These are phyloP conservation scores for Muntiacus reevesi DNA, from an alignment of 2,113 vertebrate species.

Conservation along the genomic window DNA sequence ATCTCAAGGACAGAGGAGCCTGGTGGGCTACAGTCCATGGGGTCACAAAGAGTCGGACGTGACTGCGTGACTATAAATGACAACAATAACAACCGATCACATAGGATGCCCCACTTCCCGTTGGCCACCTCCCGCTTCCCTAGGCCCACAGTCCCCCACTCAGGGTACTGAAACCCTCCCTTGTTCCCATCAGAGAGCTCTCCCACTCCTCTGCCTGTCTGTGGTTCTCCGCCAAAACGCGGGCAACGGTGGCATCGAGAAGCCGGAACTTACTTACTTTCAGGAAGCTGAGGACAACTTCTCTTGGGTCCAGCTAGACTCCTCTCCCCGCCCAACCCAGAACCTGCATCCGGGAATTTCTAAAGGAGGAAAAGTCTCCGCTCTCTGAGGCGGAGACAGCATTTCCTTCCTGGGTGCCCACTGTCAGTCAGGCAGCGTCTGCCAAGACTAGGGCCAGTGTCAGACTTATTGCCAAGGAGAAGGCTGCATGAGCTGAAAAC, in stretches of 20 bases:
- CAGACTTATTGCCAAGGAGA: not conserved
- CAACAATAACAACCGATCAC: not conserved
- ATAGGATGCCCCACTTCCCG: not conserved
- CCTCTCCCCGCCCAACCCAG: not conserved
- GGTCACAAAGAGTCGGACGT: not conserved
- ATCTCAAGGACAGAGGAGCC: not conserved
- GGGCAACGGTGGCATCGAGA: not conserved
- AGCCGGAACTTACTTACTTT: not conserved
- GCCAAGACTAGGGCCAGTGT: not conserved
- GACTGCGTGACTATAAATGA: not conserved
- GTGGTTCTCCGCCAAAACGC: not conserved
- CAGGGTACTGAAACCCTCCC: no score
- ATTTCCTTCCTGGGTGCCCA: not conserved
- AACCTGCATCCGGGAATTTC: not conserved
- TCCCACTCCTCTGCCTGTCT: not conserved
- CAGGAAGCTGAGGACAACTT: not conserved
- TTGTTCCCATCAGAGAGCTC: not conserved
- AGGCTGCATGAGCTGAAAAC: not conserved
- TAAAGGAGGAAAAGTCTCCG: not conserved
- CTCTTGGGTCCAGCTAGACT: not conserved
- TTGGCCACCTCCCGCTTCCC: not conserved
- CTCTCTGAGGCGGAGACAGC: not conserved
- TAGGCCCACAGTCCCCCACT: not conserved
- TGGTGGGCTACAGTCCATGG: not conserved
- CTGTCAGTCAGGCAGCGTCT: fast-evolving